phyloP scores from a whole-genome alignment of 2,888 invertebrate genomes.

The Nebria salina region DNA sequence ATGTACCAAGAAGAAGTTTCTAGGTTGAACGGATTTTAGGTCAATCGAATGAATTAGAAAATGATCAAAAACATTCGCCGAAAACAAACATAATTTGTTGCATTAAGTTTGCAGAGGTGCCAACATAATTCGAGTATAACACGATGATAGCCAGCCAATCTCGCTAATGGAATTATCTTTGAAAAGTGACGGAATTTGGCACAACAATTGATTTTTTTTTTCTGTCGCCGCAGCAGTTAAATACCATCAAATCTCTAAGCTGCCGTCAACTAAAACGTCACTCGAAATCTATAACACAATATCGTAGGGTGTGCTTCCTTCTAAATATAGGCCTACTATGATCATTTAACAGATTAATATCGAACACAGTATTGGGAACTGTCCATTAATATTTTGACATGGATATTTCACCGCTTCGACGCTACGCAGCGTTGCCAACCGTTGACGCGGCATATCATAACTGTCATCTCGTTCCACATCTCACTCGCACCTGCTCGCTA shows the following conservation, averaged over 20 bases:
- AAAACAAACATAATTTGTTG: slow-evolving; percentile 14
- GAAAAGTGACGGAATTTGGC: slow-evolving; percentile 49
- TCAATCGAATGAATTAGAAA: neutral
- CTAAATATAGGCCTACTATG: slow-evolving; percentile 9
- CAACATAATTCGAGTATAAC: slow-evolving; percentile 27
- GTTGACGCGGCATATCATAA: slow-evolving; percentile 36
- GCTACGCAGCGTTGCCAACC: slow-evolving; percentile 9
- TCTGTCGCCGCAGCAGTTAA: neutral
- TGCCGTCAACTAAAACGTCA: neutral
- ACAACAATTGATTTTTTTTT: slow-evolving; percentile 54
- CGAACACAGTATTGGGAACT: slow-evolving; percentile 40
- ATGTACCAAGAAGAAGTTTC: neutral
- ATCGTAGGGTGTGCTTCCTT: slow-evolving; percentile 10
- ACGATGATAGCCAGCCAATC: slow-evolving; percentile 51
- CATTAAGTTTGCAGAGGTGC: slow-evolving; percentile 3
- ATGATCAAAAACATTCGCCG: slow-evolving; percentile 2
- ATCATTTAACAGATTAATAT: slow-evolving; percentile 47
- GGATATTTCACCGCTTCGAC: slow-evolving; percentile 29
- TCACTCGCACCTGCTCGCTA: neutral
- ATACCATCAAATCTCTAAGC: slow-evolving; percentile 3
- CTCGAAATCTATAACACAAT: neutral
- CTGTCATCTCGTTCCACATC: slow-evolving; percentile 1
- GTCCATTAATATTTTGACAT: slow-evolving; percentile 47
- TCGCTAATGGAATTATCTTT: slow-evolving; percentile 55
- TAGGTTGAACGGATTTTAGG: neutral